Conservation (phyloP, 1,140 invertebrate genomes). For the Zaprionus tsacasi region DNA sequence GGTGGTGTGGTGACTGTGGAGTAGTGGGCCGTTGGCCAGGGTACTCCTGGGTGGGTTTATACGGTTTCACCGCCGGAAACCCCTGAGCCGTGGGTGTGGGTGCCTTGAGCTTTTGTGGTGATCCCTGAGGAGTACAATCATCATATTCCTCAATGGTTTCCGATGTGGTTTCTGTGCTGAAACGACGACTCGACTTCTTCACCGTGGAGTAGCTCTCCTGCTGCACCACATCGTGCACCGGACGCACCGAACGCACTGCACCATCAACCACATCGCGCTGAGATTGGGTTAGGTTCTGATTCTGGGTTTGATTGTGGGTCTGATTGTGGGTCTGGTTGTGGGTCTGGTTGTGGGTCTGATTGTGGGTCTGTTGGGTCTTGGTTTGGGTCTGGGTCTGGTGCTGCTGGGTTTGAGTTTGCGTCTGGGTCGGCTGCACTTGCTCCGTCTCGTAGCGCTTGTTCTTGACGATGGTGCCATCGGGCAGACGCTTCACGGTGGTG, state of each 20-base stretch:
- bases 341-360: slow-evolving; percentile 21
- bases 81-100: slow-evolving; percentile 36
- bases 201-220: slow-evolving; percentile 70
- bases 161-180: slow-evolving; percentile 77
- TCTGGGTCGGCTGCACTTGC: slow-evolving; percentile 49
- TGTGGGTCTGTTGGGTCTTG: slow-evolving; percentile 30
- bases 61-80: slow-evolving; percentile 56
- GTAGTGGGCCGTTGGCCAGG: slow-evolving; percentile 42
- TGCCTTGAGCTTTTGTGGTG: slow-evolving; percentile 26
- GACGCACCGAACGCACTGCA: slow-evolving; percentile 24
- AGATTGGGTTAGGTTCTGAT: slow-evolving; percentile 16
- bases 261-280: slow-evolving; percentile 62
- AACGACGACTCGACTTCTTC: slow-evolving; percentile 76
- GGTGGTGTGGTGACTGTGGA: slow-evolving; percentile 17
- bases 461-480: slow-evolving; percentile 87
- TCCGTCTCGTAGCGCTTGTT: slow-evolving; percentile 87
- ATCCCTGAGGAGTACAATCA: slow-evolving; percentile 38
- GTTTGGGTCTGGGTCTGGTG: slow-evolving; percentile 42
- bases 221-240: slow-evolving; percentile 39
- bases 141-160: slow-evolving; percentile 74
- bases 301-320: slow-evolving; percentile 17
- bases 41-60: slow-evolving; percentile 64
- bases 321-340: slow-evolving; percentile 41
- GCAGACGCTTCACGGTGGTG: slow-evolving; percentile 87
- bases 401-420: slow-evolving; percentile 39